These are phyloP conservation scores for Oeneis ivallda DNA, from an alignment of 2,888 invertebrate species.

Conservation along the genomic window DNA sequence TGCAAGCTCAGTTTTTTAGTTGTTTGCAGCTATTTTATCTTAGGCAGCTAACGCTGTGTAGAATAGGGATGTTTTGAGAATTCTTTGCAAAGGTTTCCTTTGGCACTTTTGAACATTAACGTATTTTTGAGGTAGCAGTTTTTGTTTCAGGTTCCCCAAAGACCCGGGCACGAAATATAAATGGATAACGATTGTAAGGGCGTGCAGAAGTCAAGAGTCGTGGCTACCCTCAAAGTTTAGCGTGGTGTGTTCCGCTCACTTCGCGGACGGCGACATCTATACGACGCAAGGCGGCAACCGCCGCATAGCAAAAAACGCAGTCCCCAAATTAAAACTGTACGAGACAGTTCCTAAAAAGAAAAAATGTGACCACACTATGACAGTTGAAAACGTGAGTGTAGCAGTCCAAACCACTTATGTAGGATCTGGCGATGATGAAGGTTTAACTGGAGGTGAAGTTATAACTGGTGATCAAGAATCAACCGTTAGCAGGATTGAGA, in stretches of 20 bases:
- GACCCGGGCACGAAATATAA: neutral
- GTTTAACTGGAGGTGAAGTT: neutral
- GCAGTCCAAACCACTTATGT: neutral
- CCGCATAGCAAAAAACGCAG: neutral
- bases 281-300: neutral
- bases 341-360: neutral
- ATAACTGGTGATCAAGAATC: neutral
- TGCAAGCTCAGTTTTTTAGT: neutral
- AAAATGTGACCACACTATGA: neutral
- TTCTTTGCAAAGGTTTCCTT: neutral
- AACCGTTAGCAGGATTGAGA: neutral
- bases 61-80: no score
- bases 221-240: neutral
- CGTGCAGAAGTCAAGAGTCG: neutral
- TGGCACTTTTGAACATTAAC: neutral
- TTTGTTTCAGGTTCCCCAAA: conserved; percentile 7
- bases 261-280: conserved; percentile 1
- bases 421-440: neutral
- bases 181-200: neutral
- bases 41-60: no score
- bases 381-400: neutral
- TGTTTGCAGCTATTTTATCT: neutral
- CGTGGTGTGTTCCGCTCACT: neutral
- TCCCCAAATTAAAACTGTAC: neutral
- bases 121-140: neutral